phyloP scores from a whole-genome alignment of 2,113 vertebrate genomes.

The Halcyon senegalensis region DNA sequence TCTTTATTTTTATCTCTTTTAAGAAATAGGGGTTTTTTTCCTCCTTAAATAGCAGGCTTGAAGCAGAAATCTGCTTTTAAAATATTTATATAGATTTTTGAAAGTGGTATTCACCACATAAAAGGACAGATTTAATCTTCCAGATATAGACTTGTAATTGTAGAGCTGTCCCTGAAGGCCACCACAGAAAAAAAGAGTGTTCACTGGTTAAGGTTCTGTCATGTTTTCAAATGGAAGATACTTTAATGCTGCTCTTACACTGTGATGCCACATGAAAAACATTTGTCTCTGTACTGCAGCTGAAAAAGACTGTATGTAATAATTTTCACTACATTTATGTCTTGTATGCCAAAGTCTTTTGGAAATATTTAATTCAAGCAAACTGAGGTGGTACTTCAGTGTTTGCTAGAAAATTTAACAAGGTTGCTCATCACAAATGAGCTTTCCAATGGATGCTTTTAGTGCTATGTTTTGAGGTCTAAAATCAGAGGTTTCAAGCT shows the following conservation, averaged over 20 bases:
- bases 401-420: background rate
- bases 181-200: background rate
- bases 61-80: background rate
- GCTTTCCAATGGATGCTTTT: background rate
- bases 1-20: background rate
- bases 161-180: background rate
- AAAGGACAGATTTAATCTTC: background rate
- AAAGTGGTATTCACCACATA: background rate
- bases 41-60: background rate
- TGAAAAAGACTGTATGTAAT: background rate
- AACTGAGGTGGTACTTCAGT: background rate
- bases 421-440: background rate
- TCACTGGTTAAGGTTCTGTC: background rate
- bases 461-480: background rate
- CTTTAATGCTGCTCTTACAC: background rate
- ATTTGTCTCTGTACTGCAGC: background rate
- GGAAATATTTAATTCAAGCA: background rate
- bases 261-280: background rate
- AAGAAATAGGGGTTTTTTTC: background rate
- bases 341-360: background rate
- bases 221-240: background rate
- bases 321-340: background rate
- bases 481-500: background rate
- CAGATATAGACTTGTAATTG: background rate
- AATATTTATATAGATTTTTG: background rate